phyloP scores from a whole-genome alignment of 2,113 vertebrate species.

The Callipepla squamata region DNA sequence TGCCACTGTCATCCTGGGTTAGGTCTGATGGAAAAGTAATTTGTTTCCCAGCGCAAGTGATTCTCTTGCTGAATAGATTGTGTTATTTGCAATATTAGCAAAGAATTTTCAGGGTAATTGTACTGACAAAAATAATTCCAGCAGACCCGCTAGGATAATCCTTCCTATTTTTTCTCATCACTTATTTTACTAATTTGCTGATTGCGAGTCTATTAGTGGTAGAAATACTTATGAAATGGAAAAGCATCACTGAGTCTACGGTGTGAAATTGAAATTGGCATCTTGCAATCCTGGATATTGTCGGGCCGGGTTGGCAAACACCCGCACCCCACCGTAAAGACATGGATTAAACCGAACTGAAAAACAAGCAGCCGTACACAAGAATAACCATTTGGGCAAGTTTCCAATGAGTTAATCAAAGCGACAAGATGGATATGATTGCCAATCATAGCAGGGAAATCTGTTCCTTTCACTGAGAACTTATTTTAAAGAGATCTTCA shows the following conservation, averaged over 20 bases:
- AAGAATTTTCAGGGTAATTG: conserved; percentile 67
- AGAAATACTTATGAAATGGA: conserved; percentile 49
- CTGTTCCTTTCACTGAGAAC: conserved; percentile 36
- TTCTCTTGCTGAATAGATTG: conserved; percentile 60
- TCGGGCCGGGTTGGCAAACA: conserved; percentile 6
- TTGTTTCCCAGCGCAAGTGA: conserved; percentile 66
- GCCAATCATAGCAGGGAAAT: conserved; percentile 55
- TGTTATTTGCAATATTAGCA: conserved; percentile 69
- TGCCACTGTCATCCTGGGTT: conserved; percentile 67
- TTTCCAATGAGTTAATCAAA: conserved; percentile 39
- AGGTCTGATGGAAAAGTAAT: conserved; percentile 71
- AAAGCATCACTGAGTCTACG: conserved; percentile 18
- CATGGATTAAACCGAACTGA: not conserved
- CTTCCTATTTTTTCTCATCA: conserved; percentile 49
- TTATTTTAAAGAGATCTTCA: conserved; percentile 34
- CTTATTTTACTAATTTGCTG: conserved; percentile 66
- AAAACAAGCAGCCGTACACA: conserved; percentile 27
- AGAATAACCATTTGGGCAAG: conserved; percentile 37
- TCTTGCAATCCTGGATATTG: conserved; percentile 3
- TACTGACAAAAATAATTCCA: conserved; percentile 69
- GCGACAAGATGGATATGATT: conserved; percentile 41
- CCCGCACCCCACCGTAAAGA: not conserved
- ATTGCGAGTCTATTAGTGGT: conserved; percentile 56
- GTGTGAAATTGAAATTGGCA: conserved; percentile 52
- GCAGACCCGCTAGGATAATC: conserved; percentile 54